phyloP scores from a whole-genome alignment of 1,140 invertebrate genomes.

The Drosophila bifasciata region DNA sequence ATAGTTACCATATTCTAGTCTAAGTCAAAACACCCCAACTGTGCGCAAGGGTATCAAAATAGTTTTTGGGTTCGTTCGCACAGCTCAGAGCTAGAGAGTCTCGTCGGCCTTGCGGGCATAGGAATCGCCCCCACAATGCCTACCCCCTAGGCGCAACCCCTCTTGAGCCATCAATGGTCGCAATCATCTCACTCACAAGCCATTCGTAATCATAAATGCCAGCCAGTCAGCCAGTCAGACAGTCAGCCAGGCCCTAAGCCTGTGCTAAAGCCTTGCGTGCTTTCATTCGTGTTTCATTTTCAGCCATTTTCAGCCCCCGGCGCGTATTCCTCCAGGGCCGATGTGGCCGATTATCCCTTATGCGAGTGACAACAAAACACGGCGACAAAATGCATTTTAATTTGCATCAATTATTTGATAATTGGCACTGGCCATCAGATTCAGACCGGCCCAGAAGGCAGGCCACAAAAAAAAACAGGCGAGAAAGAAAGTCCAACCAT shows the following conservation, averaged over 20 bases:
- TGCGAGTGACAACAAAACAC: conserved; percentile 39
- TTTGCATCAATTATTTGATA: conserved; percentile 66
- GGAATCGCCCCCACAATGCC: background rate
- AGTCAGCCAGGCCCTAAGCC: background rate
- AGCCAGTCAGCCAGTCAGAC: too few species aligned
- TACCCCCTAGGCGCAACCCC: background rate
- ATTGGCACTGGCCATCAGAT: conserved; percentile 30
- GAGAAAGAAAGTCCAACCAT: conserved; percentile 33
- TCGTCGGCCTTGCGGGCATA: conserved; percentile 15
- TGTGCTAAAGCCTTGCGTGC: conserved; percentile 23
- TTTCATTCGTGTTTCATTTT: background rate
- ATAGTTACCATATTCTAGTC: too few species aligned
- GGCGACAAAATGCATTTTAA: conserved; percentile 57
- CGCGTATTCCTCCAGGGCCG: background rate
- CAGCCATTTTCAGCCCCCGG: conserved; percentile 3
- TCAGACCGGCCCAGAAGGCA: background rate
- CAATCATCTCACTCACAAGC: conserved; percentile 60
- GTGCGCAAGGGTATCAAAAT: too few species aligned
- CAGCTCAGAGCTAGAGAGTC: conserved; percentile 11
- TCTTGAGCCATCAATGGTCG: conserved; percentile 63
- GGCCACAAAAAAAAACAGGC: background rate
- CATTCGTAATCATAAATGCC: conserved; percentile 23
- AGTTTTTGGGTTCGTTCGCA: background rate
- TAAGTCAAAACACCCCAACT: too few species aligned
- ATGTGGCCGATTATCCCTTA: background rate